phyloP scores from a whole-genome alignment of 2,888 invertebrate species.

The Pheosia tremula region DNA sequence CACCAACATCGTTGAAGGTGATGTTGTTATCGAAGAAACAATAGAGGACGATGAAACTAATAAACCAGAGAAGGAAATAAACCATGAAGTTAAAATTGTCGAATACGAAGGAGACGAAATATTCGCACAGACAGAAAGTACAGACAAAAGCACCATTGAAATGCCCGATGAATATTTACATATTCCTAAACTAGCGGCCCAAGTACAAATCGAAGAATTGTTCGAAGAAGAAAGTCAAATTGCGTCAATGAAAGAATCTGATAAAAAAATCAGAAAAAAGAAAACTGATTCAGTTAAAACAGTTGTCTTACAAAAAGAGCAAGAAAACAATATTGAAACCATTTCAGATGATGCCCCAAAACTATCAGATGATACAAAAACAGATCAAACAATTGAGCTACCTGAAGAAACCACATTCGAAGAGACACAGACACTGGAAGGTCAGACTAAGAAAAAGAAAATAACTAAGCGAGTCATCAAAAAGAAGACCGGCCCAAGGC shows the following conservation, averaged over 20 bases:
- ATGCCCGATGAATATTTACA: constrained; percentile 61
- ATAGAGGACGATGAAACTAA: constrained; percentile 67
- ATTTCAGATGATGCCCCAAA: no score
- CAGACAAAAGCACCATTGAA: constrained; percentile 63
- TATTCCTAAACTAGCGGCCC: constrained; percentile 58
- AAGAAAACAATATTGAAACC: no score
- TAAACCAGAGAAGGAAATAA: constrained; percentile 24
- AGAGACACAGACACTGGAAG: constrained; percentile 19
- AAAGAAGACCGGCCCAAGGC: constrained; percentile 50
- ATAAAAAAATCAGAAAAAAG: no score
- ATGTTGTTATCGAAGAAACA: constrained; percentile 81
- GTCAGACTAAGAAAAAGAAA: constrained; percentile 24
- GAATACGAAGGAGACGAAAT: constrained; percentile 64
- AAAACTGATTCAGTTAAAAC: no score
- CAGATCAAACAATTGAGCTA: constrained; percentile 3
- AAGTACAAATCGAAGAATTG: constrained; percentile 65
- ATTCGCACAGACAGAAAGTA: constrained; percentile 37
- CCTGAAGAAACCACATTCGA: constrained; percentile 15
- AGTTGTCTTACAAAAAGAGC: no score
- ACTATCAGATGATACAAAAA: neutral
- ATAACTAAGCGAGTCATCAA: constrained; percentile 47
- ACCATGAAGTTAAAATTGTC: constrained; percentile 68
- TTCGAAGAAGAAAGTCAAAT: constrained; percentile 46
- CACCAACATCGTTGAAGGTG: constrained; percentile 55
- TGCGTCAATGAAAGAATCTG: no score